phyloP scores from a whole-genome alignment of 1,140 invertebrate species.

The Drepana arcuata region DNA sequence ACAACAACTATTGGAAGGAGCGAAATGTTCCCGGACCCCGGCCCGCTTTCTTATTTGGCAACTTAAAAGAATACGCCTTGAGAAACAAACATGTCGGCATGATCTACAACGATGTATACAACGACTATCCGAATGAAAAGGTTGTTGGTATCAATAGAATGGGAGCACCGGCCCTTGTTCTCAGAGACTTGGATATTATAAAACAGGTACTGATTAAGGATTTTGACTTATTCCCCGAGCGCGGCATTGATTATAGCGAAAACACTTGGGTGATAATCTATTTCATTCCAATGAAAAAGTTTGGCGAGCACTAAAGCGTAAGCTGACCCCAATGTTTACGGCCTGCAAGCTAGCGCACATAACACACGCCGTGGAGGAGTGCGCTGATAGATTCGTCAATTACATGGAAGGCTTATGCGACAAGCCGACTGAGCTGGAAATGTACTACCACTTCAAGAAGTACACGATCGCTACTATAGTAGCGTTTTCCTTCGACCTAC shows the following conservation, averaged over 20 bases:
- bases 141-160: slow-evolving; percentile 9
- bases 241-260: slow-evolving; percentile 15
- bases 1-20: slow-evolving; percentile 7
- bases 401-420: slow-evolving; percentile 17
- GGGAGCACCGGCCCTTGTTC: slow-evolving; percentile 7
- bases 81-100: slow-evolving; percentile 9
- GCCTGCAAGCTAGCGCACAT: slow-evolving; percentile 73
- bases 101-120: slow-evolving; percentile 9
- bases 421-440: slow-evolving; percentile 8
- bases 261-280: slow-evolving; percentile 18
- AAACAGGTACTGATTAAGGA: slow-evolving; percentile 17
- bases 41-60: slow-evolving; percentile 11
- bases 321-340: slow-evolving; percentile 73
- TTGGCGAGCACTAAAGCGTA: slow-evolving; percentile 70
- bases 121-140: slow-evolving; percentile 12
- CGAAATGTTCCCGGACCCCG: slow-evolving; percentile 10
- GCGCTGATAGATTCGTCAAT: slow-evolving; percentile 32
- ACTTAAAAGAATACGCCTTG: slow-evolving; percentile 6
- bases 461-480: slow-evolving; percentile 15
- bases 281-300: slow-evolving; percentile 32
- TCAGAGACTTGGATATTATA: slow-evolving; percentile 15
- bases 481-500: slow-evolving; percentile 12
- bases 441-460: slow-evolving; percentile 7
- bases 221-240: slow-evolving; percentile 15
- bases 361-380: slow-evolving; percentile 36